Conservation (phyloP, 2,888 invertebrate genomes). For the Ganaspis brasiliensis region DNA sequence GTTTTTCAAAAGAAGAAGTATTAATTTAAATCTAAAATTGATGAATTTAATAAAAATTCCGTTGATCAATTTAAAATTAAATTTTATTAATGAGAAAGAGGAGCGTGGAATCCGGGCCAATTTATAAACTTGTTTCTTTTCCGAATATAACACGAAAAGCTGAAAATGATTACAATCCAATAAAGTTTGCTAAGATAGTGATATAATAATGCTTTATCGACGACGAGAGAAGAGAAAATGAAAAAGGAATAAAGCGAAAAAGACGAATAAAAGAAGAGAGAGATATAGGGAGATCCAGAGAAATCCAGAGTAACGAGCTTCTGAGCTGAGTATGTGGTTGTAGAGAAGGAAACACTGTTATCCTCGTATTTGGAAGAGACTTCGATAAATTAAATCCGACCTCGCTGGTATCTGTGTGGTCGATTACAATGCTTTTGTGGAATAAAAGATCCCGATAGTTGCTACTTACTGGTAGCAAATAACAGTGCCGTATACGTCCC, state of each 20-base stretch:
- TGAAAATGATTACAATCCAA: conserved; percentile 18
- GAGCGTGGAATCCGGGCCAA: too few relatives aligned
- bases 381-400: conserved; percentile 59
- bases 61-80: too few relatives aligned
- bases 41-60: too few relatives aligned
- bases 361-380: conserved; percentile 56
- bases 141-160: background rate
- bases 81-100: too few relatives aligned
- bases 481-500: background rate
- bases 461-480: conserved; percentile 30
- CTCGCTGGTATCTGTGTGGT: conserved; percentile 43
- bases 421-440: conserved; percentile 54
- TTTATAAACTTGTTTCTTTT: background rate
- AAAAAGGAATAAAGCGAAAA: background rate
- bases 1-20: too few relatives aligned
- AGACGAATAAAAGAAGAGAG: conserved; percentile 42
- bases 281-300: conserved; percentile 48
- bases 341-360: conserved; percentile 54
- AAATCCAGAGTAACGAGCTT: conserved; percentile 56
- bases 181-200: conserved; percentile 30
- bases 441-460: conserved; percentile 52
- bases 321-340: conserved; percentile 49
- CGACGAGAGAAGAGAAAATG: conserved; percentile 11
- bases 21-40: too few relatives aligned
- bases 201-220: conserved; percentile 33